phyloP scores from a whole-genome alignment of 2,888 invertebrate genomes.

The Linnaemya tessellans region DNA sequence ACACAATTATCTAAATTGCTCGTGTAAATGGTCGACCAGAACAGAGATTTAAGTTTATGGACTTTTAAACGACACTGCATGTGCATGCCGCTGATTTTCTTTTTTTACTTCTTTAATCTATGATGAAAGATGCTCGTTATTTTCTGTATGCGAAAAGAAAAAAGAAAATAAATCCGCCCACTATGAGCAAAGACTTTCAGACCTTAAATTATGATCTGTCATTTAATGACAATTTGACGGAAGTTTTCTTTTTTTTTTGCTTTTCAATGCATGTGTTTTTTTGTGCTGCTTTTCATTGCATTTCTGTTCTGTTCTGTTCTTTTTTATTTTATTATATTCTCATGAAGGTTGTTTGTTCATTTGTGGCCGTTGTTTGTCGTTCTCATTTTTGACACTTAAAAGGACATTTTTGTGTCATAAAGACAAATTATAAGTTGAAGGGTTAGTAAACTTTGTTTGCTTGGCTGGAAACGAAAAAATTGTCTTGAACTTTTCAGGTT shows the following conservation, averaged over 20 bases:
- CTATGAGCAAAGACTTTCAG: conserved; percentile 43
- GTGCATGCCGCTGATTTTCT: conserved; percentile 12
- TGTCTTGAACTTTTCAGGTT: conserved; percentile 47
- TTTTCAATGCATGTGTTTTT: neutral
- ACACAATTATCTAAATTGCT: conserved; percentile 6
- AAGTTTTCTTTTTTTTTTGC: conserved; percentile 47
- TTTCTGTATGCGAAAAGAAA: conserved; percentile 16
- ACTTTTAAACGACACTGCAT: conserved; percentile 42
- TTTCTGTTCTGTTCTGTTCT: conserved; percentile 14
- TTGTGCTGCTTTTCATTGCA: conserved; percentile 30
- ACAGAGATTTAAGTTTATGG: conserved; percentile 42
- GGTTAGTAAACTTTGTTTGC: conserved; percentile 67
- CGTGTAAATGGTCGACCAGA: conserved; percentile 29
- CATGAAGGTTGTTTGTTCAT: conserved; percentile 60
- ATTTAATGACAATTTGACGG: conserved; percentile 70
- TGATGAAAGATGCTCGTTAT: conserved; percentile 23
- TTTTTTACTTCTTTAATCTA: conserved; percentile 32
- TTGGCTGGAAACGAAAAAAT: conserved; percentile 5
- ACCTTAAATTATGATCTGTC: conserved; percentile 70
- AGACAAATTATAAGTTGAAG: conserved; percentile 71
- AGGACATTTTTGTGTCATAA: conserved; percentile 68
- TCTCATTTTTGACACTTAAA: conserved; percentile 67
- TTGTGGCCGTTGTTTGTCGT: conserved; percentile 43
- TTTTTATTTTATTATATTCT: conserved; percentile 9
- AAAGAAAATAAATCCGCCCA: conserved; percentile 63